A percentile compares a stretch with the other conserved stretches of the same genome.
phyloP scores from a whole-genome alignment of 1,140 invertebrate species.

The Anastrepha obliqua region DNA sequence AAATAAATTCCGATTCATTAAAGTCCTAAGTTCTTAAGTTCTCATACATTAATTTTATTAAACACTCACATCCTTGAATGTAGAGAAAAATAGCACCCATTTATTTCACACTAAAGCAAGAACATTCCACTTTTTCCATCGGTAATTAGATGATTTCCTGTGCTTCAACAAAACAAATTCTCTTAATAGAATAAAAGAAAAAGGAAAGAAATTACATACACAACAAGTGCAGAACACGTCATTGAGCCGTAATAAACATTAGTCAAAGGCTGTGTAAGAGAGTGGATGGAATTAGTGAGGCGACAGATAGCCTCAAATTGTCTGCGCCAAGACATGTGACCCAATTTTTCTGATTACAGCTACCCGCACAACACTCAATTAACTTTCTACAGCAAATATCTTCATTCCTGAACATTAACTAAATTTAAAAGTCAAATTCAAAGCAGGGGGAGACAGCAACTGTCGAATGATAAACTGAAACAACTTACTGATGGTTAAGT shows the following conservation, averaged over 20 bases:
- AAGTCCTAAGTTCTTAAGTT: background rate
- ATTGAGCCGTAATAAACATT: conserved; percentile 1
- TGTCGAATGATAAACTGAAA: conserved; percentile 21
- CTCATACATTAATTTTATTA: background rate
- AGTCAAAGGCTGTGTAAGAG: background rate
- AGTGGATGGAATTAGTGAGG: background rate
- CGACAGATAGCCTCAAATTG: background rate
- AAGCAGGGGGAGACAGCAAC: background rate
- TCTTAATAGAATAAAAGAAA: background rate
- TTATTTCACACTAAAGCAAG: background rate
- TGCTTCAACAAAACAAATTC: background rate
- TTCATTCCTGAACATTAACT: conserved; percentile 51
- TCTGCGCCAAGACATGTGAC: conserved; percentile 20
- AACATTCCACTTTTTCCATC: background rate
- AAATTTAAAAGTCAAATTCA: conserved; percentile 50
- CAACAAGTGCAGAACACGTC: conserved; percentile 7
- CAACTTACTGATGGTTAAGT: conserved; percentile 41
- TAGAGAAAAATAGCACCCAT: background rate
- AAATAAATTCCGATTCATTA: no score
- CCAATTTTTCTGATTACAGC: background rate
- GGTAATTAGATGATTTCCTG: conserved; percentile 37
- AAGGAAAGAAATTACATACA: background rate
- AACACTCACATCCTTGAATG: background rate
- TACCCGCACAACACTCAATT: conserved; percentile 4
- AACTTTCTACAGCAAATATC: conserved; percentile 49